Evolutionary conservation across 2,888 invertebrate genomes (phyloP).

Genomic region (Nemotelus nigrinus): DNA sequence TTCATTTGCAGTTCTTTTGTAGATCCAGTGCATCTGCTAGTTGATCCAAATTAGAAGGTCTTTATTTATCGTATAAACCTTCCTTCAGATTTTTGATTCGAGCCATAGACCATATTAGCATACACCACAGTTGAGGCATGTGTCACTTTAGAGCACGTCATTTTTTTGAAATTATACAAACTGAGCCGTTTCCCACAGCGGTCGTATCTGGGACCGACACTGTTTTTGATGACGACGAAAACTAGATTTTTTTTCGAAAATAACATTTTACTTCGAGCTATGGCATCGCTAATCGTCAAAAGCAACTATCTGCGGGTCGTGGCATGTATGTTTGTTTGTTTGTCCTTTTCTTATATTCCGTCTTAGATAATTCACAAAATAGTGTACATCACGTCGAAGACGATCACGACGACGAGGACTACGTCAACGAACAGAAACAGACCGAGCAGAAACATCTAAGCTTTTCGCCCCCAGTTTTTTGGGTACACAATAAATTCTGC

Average conservation of each 20-base stretch:
- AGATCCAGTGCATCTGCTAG: too few relatives aligned
- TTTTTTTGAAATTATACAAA: too few relatives aligned
- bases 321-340: background rate
- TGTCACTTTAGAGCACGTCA: too few relatives aligned
- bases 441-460: background rate
- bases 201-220: background rate
- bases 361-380: slow-evolving; percentile 42
- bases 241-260: slow-evolving; percentile 7
- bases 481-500: slow-evolving; percentile 43
- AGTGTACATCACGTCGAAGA: slow-evolving; percentile 18
- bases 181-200: background rate
- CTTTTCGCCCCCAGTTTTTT: slow-evolving; percentile 32
- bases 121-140: too few relatives aligned
- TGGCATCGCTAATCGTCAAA: background rate
- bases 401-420: too few relatives aligned
- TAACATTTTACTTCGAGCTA: background rate
- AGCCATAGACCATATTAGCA: too few relatives aligned
- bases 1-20: too few relatives aligned
- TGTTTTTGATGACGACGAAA: background rate
- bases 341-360: slow-evolving; percentile 40
- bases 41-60: too few relatives aligned
- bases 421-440: too few relatives aligned
- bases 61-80: too few relatives aligned
- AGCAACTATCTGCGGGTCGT: background rate
- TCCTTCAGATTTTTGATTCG: too few relatives aligned